These are phyloP conservation scores for Ispidina picta DNA, from an alignment of 2,797 vertebrate genomes.

Conservation along the genomic window DNA sequence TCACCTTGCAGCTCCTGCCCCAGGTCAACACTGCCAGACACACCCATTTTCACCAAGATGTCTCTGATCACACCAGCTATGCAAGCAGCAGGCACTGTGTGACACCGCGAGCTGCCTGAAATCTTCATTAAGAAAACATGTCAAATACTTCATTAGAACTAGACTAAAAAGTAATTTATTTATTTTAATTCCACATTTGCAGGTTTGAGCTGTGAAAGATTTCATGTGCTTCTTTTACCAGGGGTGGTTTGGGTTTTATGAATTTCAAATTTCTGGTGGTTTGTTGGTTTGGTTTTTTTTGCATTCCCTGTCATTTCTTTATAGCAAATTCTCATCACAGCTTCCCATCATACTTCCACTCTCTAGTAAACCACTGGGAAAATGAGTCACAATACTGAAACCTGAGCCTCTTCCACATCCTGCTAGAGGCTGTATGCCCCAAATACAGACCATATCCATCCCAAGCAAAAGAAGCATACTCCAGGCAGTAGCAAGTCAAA, in stretches of 20 bases:
- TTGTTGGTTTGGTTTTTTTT: background rate
- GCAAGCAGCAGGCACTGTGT: background rate
- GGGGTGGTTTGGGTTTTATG: background rate
- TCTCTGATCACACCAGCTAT: background rate
- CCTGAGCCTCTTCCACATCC: background rate
- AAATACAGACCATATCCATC: background rate
- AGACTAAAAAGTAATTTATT: background rate
- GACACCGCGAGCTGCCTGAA: background rate
- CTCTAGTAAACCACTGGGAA: background rate
- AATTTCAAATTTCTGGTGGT: background rate
- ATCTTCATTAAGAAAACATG: background rate
- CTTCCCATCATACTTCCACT: background rate
- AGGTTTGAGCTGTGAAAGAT: background rate
- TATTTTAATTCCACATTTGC: background rate
- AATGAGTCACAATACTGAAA: background rate
- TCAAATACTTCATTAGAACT: background rate
- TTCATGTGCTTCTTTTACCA: rapidly evolving
- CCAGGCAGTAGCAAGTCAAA: background rate
- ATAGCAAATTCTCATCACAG: background rate
- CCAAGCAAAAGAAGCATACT: background rate
- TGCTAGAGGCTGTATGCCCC: background rate
- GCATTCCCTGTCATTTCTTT: background rate
- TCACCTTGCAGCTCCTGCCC: background rate
- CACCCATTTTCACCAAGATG: background rate
- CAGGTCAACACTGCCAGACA: background rate